Conservation (phyloP, 2,888 invertebrate genomes). For the Meiosimyza decipiens region DNA sequence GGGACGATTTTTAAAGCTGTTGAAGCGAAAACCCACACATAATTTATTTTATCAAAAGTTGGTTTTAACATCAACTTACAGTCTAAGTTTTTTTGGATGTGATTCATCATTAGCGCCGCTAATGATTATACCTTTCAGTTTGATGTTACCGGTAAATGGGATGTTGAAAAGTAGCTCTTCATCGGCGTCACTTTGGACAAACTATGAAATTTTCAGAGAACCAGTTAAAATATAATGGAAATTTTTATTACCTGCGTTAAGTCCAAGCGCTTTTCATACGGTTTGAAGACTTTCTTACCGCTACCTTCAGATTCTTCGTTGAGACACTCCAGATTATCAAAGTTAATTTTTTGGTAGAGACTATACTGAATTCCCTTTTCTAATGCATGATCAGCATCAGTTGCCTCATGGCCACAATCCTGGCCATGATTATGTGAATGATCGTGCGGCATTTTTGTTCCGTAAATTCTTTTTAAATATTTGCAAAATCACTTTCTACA, state of each 20-base stretch:
- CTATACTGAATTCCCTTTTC: constrained; percentile 70
- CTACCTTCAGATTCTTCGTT: constrained; percentile 90
- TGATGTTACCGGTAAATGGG: constrained; percentile 95
- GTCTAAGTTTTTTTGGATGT: constrained; percentile 86
- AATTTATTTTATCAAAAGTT: not conserved
- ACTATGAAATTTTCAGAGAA: constrained; percentile 70
- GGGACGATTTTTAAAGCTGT: constrained; percentile 91
- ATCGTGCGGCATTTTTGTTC: constrained; percentile 61
- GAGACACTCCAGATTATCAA: constrained; percentile 86
- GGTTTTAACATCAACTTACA: constrained; percentile 74
- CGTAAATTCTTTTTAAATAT: too few relatives aligned
- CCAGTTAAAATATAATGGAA: not conserved
- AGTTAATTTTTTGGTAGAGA: constrained; percentile 90
- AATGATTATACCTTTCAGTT: constrained; percentile 92
- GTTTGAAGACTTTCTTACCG: constrained; percentile 89
- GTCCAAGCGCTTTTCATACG: constrained; percentile 88
- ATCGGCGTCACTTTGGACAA: constrained; percentile 96
- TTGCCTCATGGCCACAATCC: constrained; percentile 63
- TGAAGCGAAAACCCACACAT: constrained; percentile 44
- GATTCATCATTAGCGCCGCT: constrained; percentile 88
- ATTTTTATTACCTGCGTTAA: constrained; percentile 73
- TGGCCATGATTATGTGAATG: constrained; percentile 63
- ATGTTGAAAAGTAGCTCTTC: constrained; percentile 96
- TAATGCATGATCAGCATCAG: constrained; percentile 61
- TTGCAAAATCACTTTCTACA: too few relatives aligned